Percentiles rank a stretch among this genome's conserved stretches.
Conservation (phyloP, 2,888 invertebrate species). For the Molorchus minor region DNA sequence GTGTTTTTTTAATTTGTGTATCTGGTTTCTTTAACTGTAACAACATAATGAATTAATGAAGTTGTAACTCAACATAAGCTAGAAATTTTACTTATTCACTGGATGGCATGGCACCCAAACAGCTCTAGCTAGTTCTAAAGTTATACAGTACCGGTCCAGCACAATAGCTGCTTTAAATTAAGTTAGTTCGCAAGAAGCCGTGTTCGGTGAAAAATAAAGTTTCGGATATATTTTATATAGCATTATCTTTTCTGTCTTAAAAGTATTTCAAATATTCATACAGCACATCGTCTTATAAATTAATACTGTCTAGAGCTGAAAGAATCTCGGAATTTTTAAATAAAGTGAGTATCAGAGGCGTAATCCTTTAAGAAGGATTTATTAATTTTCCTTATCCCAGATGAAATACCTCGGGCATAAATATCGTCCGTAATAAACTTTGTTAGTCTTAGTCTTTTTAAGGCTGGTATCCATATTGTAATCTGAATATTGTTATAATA, state of each 20-base stretch:
- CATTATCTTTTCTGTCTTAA: slow-evolving; percentile 27
- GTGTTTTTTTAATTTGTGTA: too few relatives aligned
- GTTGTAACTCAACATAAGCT: too few relatives aligned
- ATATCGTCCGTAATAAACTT: too few relatives aligned
- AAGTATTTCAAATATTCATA: slow-evolving; percentile 25
- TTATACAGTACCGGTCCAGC: slow-evolving; percentile 20
- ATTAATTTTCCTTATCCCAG: neutral
- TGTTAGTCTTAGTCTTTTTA: too few relatives aligned
- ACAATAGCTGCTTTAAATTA: slow-evolving; percentile 35
- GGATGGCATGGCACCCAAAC: slow-evolving; percentile 1
- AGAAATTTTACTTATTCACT: neutral
- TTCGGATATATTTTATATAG: slow-evolving; percentile 32
- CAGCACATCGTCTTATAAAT: slow-evolving; percentile 17
- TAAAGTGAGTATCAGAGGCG: neutral
- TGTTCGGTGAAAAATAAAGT: slow-evolving; percentile 33
- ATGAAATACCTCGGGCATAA: neutral
- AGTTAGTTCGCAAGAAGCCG: slow-evolving; percentile 28
- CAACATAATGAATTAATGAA: too few relatives aligned
- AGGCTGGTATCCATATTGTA: too few relatives aligned
- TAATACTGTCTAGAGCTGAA: slow-evolving; percentile 13
- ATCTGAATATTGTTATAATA: too few relatives aligned
- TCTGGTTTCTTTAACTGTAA: too few relatives aligned
- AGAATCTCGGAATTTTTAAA: slow-evolving; percentile 6
- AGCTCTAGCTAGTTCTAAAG: slow-evolving; percentile 22
- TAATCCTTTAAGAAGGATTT: slow-evolving; percentile 4